Base-by-base conservation (phyloP, 2,797 vertebrate species). In the Melanotaenia parkinsoni region DNA sequence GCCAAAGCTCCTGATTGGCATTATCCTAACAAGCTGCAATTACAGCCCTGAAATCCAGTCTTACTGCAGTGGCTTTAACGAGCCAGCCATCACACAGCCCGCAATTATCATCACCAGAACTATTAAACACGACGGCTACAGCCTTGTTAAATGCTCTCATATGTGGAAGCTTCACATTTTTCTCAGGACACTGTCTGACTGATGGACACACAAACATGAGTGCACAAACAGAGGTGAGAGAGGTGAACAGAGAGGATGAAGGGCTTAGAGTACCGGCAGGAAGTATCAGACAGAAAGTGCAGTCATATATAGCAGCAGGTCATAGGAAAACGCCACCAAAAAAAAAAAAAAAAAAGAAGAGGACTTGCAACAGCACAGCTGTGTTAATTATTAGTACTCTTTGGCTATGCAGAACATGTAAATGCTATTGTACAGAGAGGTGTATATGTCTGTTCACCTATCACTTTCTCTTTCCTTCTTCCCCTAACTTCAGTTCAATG, bases 11-110 rank as follows among this genome's bases (percentile, higher is more conserved):
- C 88, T 90, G 92, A 94, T 91, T 93, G 93, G 88, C 91, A 87
- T 92, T 81, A 85, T 85, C 77, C 88, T 93, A 94, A 94, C 86
- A 67, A 94, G 92, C 84, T 85, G 70, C 89, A 93, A 95, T 95
- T 94, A 95, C 88, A 84, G 85, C 59, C 83, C 86, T 82, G 82
- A 91, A 92, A 91, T 88, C 74, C 85, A 81, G 81, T 87, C 84
- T 85, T 84, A 81, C 89, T 89, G 88, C 89, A 85, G 86, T 33
- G 77, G 78, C 80, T 90, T 92, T 94, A 94, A 94, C 86, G 76
- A 94, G 90, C 81, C 63, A 88, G 84, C 90, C 91, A 89, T 94
- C 90, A 83, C 86, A 57, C 84, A 90, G 86, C 85, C 91, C 90
- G 90, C 89, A 88, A 91, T 94, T 91, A 93, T 90, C 88, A 91